Evolutionary conservation across 2,888 invertebrate genomes (phyloP), one percentile per base, ranked within the genome.

Genomic region (Melanargia galathea): DNA sequence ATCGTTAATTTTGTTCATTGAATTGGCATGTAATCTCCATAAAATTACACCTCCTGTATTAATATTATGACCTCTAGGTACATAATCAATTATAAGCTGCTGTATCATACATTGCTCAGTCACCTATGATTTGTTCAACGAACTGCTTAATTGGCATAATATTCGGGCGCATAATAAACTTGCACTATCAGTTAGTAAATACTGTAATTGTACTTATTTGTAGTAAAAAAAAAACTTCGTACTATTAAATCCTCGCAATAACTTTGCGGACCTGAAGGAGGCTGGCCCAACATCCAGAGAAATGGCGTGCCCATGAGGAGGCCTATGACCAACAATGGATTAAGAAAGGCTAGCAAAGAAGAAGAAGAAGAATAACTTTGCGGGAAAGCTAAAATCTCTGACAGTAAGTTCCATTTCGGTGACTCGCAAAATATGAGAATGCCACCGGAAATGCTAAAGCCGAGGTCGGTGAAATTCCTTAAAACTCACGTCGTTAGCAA

Each of bases 401-500:
- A 48, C 46, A n/a, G 7, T 24, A 24, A 24, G 22, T 48, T 48
- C 22, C 46, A 48, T 24, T n/a, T 48, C 5, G 22, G 13, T 24
- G 24, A n/a, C 22, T 5, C 43, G 2, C 8, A 18, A 43, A 16
- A 49, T 30, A 35, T 20, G 52, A 33, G 51, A 51, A 20, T 52
- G 33, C 20, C 35, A 52, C 20, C 20, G 20, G 1, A 35, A 52
- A 20, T 52, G 13, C 33, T 35, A 13, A 51, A 51, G 1, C 33
- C 11, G 33, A 33, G 18, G 18, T 30, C 18, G 33, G 52, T 13
- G 20, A 52, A 57, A 57, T 43, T 24, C 48, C 48, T n/a, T 52
- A 56, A 63, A 58, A 57, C 22, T 61, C 56, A 46, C 59, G 59
- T 66, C 68, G 61, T 68, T 70, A 68, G 64, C 64, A 18, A 67